phyloP scores from a whole-genome alignment of 35 echinoderm and acorn worm genomes.

The Strongylocentrotus purpuratus region DNA sequence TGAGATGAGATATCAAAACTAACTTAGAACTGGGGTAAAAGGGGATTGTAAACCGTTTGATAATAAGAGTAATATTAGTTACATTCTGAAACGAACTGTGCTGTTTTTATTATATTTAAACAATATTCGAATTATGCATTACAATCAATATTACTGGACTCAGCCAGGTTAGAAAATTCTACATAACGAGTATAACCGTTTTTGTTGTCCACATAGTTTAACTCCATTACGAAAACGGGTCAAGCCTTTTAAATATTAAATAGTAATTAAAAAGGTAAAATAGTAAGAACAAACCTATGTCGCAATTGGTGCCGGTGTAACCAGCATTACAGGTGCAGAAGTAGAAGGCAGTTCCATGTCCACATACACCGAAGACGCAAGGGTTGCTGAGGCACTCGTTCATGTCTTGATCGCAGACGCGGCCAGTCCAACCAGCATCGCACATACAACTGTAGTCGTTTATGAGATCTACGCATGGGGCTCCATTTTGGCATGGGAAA shows the following conservation, averaged over 20 bases:
- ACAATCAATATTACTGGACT: no score
- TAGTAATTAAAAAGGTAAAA: neutral
- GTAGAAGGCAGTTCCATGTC: conserved; percentile 41
- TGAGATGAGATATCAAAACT: no score
- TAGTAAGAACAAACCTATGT: conserved; percentile 41
- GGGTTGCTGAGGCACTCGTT: conserved; percentile 61
- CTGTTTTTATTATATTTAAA: no score
- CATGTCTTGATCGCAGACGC: conserved; percentile 18
- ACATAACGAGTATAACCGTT: no score
- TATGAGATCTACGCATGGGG: neutral
- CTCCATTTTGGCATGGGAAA: neutral
- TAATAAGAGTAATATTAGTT: no score
- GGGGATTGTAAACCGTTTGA: no score
- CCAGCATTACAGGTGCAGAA: conserved; percentile 56
- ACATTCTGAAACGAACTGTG: no score
- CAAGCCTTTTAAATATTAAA: neutral
- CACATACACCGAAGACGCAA: conserved; percentile 55
- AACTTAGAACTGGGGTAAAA: no score
- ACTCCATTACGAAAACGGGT: no score
- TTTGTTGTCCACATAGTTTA: no score
- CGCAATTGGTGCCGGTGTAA: conserved; percentile 57
- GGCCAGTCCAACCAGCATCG: neutral
- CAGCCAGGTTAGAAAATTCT: no score
- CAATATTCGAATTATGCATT: no score
- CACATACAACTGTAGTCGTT: neutral